Conservation (phyloP, 2,113 vertebrate genomes). For the Triplophysa dalaica region DNA sequence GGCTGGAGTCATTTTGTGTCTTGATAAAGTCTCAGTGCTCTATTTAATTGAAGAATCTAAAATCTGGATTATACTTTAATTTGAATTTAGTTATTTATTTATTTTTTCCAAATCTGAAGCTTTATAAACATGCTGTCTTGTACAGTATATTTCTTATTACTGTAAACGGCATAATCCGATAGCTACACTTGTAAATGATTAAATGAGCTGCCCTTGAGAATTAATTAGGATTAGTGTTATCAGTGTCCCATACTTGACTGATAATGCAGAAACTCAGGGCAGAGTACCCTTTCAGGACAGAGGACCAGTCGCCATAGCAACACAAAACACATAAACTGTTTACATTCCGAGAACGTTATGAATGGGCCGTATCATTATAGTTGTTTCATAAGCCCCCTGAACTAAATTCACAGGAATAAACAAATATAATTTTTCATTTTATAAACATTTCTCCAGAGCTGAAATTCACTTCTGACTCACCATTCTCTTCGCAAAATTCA, state of each 20-base stretch:
- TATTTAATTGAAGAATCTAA: no score
- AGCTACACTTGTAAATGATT: slow-evolving; percentile 39
- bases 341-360: neutral
- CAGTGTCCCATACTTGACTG: neutral
- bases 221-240: slow-evolving; percentile 42
- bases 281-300: neutral
- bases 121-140: neutral
- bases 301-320: neutral
- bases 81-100: neutral
- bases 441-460: no score
- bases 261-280: slow-evolving; percentile 19
- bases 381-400: neutral
- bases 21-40: no score
- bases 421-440: no score
- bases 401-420: neutral
- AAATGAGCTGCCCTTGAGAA: slow-evolving; percentile 17
- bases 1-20: no score
- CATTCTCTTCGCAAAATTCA: neutral
- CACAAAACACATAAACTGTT: neutral
- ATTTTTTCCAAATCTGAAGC: neutral
- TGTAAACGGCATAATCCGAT: neutral
- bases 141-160: neutral
- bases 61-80: no score
- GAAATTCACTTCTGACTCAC: neutral
- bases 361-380: no score